Percentiles rank a stretch among this genome's conserved stretches.
phyloP scores from a whole-genome alignment of 2,113 vertebrate genomes.

The Gracilinanus agilis region DNA sequence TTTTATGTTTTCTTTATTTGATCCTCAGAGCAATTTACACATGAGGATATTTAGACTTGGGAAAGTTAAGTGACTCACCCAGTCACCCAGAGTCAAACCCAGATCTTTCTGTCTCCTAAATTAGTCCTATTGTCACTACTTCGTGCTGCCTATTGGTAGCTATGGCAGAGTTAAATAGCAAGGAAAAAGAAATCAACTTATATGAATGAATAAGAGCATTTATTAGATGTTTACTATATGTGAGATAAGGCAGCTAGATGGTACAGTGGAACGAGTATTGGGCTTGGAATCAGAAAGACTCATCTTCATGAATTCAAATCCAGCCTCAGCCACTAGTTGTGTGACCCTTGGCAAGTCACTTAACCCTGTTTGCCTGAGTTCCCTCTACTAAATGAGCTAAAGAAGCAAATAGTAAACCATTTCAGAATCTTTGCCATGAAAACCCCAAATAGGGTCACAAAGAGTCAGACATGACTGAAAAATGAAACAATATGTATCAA shows the following conservation, averaged over 20 bases:
- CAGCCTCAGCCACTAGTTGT: too few species aligned
- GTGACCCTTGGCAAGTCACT: too few species aligned
- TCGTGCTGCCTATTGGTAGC: not conserved
- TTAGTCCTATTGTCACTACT: not conserved
- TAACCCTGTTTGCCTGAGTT: too few species aligned
- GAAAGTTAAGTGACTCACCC: not conserved
- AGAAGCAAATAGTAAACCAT: too few species aligned
- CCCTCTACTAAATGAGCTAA: too few species aligned
- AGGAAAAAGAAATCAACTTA: not conserved
- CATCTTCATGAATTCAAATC: too few species aligned
- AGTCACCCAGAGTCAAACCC: not conserved
- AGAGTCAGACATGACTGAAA: too few species aligned
- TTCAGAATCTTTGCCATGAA: too few species aligned
- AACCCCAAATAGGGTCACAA: too few species aligned
- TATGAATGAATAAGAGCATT: not conserved
- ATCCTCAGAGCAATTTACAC: not conserved
- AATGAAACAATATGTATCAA: not conserved
- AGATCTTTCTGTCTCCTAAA: not conserved
- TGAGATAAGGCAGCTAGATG: too few species aligned
- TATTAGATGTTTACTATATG: not conserved
- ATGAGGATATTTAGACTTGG: not conserved
- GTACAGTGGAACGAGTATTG: too few species aligned
- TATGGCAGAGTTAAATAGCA: not conserved
- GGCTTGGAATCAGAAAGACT: too few species aligned
- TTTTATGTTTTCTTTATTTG: not conserved